Conservation (phyloP, 2,888 invertebrate genomes). For the Phortica magna region DNA sequence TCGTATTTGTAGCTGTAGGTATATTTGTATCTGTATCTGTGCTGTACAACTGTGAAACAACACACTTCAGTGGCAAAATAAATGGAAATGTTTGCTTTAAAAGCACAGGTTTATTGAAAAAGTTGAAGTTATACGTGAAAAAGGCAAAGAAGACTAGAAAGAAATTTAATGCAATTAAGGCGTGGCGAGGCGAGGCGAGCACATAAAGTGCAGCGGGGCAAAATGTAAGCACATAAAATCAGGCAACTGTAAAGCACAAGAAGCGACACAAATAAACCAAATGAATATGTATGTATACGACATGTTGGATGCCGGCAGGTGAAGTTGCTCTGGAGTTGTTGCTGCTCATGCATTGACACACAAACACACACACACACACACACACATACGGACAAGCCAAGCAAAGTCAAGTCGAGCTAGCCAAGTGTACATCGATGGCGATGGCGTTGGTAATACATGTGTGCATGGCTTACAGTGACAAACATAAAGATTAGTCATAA, state of each 20-base stretch:
- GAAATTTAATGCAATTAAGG: constrained; percentile 17
- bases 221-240: background rate
- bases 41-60: background rate
- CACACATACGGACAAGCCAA: background rate
- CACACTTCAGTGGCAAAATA: background rate
- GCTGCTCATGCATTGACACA: constrained; percentile 6
- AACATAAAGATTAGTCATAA: constrained; percentile 30
- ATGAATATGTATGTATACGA: background rate
- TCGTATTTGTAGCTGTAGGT: background rate
- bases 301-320: background rate
- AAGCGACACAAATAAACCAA: background rate
- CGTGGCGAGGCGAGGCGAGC: background rate
- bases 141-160: background rate
- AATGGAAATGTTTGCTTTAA: background rate
- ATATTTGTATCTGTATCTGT: background rate
- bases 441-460: constrained; percentile 1
- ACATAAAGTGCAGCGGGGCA: constrained; percentile 2
- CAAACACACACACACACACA: background rate
- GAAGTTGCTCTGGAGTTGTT: background rate
- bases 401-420: background rate
- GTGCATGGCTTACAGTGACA: constrained; percentile 24
- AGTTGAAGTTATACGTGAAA: background rate
- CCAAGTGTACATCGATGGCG: background rate
- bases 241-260: background rate
- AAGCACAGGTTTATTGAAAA: background rate